A percentile compares a stretch with the other conserved stretches of the same genome.
Evolutionary conservation across 2,797 vertebrate species (phyloP).

Genomic region (Gymnocypris eckloni): DNA sequence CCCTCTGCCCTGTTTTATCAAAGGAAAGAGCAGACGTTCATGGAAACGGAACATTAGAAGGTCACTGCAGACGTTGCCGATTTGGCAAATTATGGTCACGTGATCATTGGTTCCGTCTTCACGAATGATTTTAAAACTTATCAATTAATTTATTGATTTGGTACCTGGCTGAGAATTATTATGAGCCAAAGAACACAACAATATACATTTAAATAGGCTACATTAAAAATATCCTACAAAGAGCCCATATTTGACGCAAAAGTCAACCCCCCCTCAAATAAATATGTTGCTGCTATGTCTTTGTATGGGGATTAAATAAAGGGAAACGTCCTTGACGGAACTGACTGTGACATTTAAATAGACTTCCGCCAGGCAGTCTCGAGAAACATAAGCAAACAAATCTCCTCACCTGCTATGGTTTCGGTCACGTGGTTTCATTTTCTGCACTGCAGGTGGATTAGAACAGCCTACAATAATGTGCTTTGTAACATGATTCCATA

Average conservation of each 20-base stretch:
- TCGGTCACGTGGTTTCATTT: slow-evolving; percentile 67
- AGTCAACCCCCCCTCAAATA: not conserved
- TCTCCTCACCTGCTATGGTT: slow-evolving; percentile 46
- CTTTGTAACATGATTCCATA: not conserved
- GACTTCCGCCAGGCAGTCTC: slow-evolving; percentile 11
- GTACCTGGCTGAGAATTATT: not conserved
- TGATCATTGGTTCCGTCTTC: not conserved
- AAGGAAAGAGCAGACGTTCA: not conserved
- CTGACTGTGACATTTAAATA: not conserved
- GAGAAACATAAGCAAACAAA: slow-evolving; percentile 52
- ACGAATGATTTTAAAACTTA: not conserved
- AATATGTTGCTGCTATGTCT: not conserved
- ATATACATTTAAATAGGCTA: not conserved
- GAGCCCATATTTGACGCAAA: not conserved
- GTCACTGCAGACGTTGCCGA: not conserved
- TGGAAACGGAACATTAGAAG: not conserved
- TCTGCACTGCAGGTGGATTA: not conserved
- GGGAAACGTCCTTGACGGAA: not conserved
- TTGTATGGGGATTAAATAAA: too few species aligned
- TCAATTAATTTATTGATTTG: not conserved
- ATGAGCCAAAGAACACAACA: not conserved
- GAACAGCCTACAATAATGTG: not conserved
- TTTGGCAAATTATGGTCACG: not conserved
- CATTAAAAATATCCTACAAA: not conserved
- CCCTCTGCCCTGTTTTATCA: not conserved